A percentile compares a stretch with the other conserved stretches of the same genome.
phyloP scores from a whole-genome alignment of 1,140 invertebrate species.

The Penaeus japonicus region DNA sequence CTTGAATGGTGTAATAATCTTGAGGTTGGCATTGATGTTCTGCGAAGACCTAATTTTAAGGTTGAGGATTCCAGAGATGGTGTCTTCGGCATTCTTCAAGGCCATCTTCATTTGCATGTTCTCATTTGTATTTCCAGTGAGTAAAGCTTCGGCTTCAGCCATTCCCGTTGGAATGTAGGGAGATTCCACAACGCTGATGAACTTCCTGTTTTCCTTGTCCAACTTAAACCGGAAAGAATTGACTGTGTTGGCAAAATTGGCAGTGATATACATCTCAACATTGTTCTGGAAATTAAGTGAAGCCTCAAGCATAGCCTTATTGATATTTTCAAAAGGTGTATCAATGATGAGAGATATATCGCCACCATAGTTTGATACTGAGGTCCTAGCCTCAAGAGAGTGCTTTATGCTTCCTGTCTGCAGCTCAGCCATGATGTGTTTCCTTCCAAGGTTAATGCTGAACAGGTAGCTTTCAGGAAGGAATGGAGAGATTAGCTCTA shows the following conservation, averaged over 20 bases:
- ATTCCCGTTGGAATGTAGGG: conserved; percentile 37
- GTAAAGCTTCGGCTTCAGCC: conserved; percentile 19
- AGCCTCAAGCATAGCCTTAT: conserved; percentile 23
- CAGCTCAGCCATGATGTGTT: conserved; percentile 16
- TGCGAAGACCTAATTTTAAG: not conserved
- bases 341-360: conserved; percentile 15
- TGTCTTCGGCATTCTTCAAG: conserved; percentile 13
- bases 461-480: conserved; percentile 24
- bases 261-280: not conserved
- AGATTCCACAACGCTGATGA: conserved; percentile 13
- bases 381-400: conserved; percentile 17
- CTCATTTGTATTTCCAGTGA: conserved; percentile 9
- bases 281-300: conserved; percentile 22
- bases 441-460: not conserved
- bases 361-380: not conserved
- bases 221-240: conserved; percentile 35
- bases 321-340: conserved; percentile 33
- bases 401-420: conserved; percentile 16
- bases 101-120: conserved; percentile 34
- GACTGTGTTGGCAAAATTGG: not conserved
- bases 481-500: conserved; percentile 17
- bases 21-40: conserved; percentile 4
- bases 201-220: conserved; percentile 11
- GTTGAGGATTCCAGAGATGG: conserved; percentile 31
- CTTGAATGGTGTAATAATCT: conserved; percentile 40